phyloP scores from a whole-genome alignment of 2,888 invertebrate genomes.

The Gerosis bhagava region DNA sequence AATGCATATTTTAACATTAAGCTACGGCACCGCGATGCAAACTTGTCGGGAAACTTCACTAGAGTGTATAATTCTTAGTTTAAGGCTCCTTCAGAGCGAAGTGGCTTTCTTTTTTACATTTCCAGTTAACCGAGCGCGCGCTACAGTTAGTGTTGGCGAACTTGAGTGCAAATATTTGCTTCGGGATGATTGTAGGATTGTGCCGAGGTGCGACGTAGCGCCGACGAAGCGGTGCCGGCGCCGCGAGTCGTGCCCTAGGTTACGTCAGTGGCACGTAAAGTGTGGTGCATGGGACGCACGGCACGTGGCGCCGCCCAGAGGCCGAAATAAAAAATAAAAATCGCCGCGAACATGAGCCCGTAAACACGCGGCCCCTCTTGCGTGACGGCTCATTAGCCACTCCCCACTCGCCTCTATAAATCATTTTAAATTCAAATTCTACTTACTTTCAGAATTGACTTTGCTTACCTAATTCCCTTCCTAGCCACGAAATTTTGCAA shows the following conservation, averaged over 20 bases:
- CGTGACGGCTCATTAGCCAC: conserved; percentile 81
- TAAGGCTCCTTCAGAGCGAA: conserved; percentile 46
- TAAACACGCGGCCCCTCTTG: conserved; percentile 77
- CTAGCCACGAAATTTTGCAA: conserved; percentile 72
- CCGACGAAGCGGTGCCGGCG: no score
- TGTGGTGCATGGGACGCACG: conserved; percentile 34
- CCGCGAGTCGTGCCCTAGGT: conserved; percentile 54
- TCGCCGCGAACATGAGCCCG: conserved; percentile 55
- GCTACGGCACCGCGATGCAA: conserved; percentile 63
- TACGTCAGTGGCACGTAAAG: conserved; percentile 47
- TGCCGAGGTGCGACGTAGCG: conserved; percentile 26
- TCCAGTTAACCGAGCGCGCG: no score
- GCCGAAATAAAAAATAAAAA: conserved; percentile 61
- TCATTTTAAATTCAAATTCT: conserved; percentile 82
- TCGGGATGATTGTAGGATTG: conserved; percentile 10
- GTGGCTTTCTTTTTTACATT: conserved; percentile 36
- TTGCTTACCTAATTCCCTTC: conserved; percentile 75
- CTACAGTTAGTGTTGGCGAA: no score
- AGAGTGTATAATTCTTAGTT: conserved; percentile 68
- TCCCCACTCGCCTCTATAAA: conserved; percentile 77
- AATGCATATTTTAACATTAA: conserved; percentile 77
- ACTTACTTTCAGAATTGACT: conserved; percentile 79
- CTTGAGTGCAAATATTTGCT: conserved; percentile 16
- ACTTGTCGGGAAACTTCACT: conserved; percentile 68
- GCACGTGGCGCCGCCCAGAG: conserved; percentile 56